Base-by-base conservation (phyloP, 2,888 invertebrate genomes). In the Petrolisthes cinctipes region DNA sequence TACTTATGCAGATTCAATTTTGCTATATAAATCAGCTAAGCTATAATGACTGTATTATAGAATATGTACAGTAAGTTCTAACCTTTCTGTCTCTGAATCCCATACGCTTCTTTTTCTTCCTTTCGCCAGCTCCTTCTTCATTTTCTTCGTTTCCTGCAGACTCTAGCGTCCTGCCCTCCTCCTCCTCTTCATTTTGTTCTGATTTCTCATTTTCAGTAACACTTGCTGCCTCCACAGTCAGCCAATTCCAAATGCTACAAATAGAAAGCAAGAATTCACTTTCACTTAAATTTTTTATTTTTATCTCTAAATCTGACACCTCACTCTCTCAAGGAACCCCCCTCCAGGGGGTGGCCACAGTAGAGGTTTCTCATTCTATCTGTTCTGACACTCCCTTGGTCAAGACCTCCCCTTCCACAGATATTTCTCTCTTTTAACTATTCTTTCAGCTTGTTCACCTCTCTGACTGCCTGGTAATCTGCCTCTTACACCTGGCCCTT, bases 61-160 rank as follows among this genome's bases (percentile, higher is more conserved):
- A 37, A 37, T 37, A 37, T 37, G 37, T 37, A 37, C 37, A 37
- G 37, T 37, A 37, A 37, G 37, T 37, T 3, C 96, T 97, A 73
- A 91, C 91, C 87, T 91, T 91, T 68, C 91, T 85, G 73, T 91
- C 89, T 84, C 91, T 82, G 82, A 91, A 91, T 79, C 91, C 91
- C 11, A 91, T 85, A 2, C 86, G 86, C 73, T 90, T 86, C 78
- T 89, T 90, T 66, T 90, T 89, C 84, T 88, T 85, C 61, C 84
- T 53, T 37, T 76, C 81, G 2, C 61, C 88, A 7, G 37, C 80
- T 17, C 79, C 85, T 5, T 89, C 90, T 6, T 88, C 84, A 17
- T 56, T 53, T 11, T 85, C 88, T 17, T 78, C 54, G 23, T 83
- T 83, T 14, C 82, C 86, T 6, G 87, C 57, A 14, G 83, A 56